Conservation (phyloP, 2,888 invertebrate genomes). For the Icerya purchasi region DNA sequence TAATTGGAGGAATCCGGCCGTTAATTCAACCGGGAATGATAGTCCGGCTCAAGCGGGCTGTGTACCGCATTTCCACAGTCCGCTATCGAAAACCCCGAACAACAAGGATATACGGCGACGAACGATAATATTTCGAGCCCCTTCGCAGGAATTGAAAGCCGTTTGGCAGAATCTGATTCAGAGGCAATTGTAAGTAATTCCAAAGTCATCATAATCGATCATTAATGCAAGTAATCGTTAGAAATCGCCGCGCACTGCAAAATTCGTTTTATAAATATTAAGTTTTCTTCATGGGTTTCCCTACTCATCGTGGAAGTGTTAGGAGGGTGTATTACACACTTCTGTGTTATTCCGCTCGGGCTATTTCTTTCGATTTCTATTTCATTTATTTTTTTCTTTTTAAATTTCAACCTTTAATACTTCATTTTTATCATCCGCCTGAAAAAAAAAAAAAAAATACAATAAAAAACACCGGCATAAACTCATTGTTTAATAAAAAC, state of each 20-base stretch:
- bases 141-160: slow-evolving; percentile 63
- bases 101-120: slow-evolving; percentile 41
- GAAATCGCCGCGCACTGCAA: no score
- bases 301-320: no score
- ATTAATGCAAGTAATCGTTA: background rate
- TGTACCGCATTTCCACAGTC: slow-evolving; percentile 12
- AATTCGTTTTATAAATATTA: no score
- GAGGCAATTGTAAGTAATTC: slow-evolving; percentile 53
- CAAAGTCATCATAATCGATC: background rate
- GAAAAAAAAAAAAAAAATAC: background rate
- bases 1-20: slow-evolving; percentile 39
- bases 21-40: slow-evolving; percentile 44
- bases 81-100: slow-evolving; percentile 29
- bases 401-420: no score
- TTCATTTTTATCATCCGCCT: background rate
- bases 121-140: slow-evolving; percentile 52
- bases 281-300: no score
- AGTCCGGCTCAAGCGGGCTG: slow-evolving; percentile 27
- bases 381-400: no score
- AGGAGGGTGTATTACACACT: no score
- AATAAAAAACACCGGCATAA: background rate
- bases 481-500: background rate
- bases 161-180: slow-evolving; percentile 77
- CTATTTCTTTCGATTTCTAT: no score
- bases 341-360: no score